Evolutionary conservation across 2,797 vertebrate genomes (phyloP).

Genomic region (Muscicapa comitata): DNA sequence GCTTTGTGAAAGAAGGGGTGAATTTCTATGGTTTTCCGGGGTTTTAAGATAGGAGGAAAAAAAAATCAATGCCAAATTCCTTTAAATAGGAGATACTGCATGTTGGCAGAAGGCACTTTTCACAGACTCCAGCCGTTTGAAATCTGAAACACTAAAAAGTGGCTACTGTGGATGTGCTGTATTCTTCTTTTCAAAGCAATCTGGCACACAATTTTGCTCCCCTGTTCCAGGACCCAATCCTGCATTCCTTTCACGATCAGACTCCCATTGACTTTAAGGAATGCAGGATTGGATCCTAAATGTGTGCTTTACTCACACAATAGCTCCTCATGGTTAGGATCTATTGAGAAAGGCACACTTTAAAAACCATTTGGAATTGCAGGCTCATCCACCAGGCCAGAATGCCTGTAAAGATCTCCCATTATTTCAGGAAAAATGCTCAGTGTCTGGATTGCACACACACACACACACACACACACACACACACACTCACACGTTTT

Average conservation of each 20-base stretch:
- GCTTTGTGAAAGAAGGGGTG: constrained; percentile 16
- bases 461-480: background rate
- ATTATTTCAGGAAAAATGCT: constrained; percentile 29
- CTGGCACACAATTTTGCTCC: constrained; percentile 54
- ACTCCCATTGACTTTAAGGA: constrained; percentile 65
- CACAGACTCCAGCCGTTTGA: constrained; percentile 48
- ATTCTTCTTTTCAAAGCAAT: constrained; percentile 64
- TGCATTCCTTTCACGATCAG: constrained; percentile 65
- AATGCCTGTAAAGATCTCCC: constrained; percentile 47
- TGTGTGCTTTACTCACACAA: constrained; percentile 43
- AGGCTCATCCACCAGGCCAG: constrained; percentile 49
- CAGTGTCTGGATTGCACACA: background rate
- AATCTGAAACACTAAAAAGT: constrained; percentile 62
- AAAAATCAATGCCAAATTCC: constrained; percentile 23
- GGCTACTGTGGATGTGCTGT: constrained; percentile 55
- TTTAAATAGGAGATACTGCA: constrained; percentile 46
- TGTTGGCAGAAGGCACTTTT: constrained; percentile 64
- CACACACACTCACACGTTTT: background rate
- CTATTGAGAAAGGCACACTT: constrained; percentile 60
- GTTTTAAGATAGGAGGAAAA: background rate
- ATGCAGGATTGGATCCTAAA: constrained; percentile 61
- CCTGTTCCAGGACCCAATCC: constrained; percentile 46
- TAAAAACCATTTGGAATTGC: constrained; percentile 59
- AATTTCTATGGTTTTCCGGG: constrained; percentile 15
- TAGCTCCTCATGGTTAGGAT: constrained; percentile 57